A percentile compares a stretch with the other conserved stretches of the same genome.
phyloP scores from a whole-genome alignment of 2,888 invertebrate species.

The Stenodera caucasica region DNA sequence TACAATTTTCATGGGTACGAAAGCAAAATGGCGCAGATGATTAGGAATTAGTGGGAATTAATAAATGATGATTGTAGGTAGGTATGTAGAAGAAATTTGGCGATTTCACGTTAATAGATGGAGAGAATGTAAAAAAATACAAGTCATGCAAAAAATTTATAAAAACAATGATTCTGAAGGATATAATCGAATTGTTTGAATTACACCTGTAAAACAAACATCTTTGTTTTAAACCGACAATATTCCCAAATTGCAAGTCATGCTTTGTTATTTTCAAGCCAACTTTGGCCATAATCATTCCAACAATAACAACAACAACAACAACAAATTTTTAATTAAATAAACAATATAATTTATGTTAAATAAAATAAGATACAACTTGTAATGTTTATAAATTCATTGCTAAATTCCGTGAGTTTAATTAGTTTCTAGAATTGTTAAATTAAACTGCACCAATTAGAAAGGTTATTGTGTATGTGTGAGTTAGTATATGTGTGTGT shows the following conservation, averaged over 20 bases:
- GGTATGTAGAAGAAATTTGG: no score
- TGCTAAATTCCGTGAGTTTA: background rate
- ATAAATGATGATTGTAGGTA: no score
- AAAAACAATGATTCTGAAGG: no score
- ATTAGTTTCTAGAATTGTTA: conserved; percentile 5
- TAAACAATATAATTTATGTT: background rate
- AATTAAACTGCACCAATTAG: conserved; percentile 6
- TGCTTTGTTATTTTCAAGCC: background rate
- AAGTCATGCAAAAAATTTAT: no score
- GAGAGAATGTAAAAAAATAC: no score
- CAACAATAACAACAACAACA: no score
- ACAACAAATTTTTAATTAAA: conserved; percentile 5
- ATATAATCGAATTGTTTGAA: no score
- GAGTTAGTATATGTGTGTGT: background rate
- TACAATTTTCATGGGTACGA: no score
- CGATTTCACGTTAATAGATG: no score
- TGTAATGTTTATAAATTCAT: background rate
- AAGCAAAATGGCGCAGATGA: no score
- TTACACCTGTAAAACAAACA: background rate
- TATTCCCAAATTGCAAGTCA: background rate
- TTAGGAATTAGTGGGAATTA: no score
- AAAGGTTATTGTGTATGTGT: background rate
- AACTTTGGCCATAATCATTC: no score
- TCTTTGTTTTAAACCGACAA: background rate
- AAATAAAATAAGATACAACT: background rate